Base-by-base conservation (phyloP, 2,888 invertebrate species). In the Papilio elwesi region DNA sequence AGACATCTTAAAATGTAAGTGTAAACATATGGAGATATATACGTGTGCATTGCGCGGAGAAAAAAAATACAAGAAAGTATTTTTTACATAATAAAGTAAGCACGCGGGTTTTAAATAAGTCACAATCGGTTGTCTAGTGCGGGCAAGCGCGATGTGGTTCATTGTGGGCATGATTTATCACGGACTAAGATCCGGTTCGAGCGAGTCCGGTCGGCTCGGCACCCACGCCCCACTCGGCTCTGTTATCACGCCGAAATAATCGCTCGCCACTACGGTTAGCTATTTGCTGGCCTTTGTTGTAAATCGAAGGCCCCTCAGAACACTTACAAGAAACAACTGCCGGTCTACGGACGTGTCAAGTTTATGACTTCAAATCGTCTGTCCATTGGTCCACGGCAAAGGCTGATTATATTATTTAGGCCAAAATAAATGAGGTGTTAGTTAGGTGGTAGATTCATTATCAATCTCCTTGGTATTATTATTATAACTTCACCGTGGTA, bases 181-280 rank as follows among this genome's bases (percentile, higher is more conserved):
- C 82, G 79, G 79, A 80, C 85, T 83, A 85, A 91, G 92, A 93
- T 93, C 92, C 92, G 92, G 92, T 90, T 92, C 82, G 86, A 83
- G 85, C 80, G 79, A 71, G 75, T 75, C 77, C 63, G 76, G 82
- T 85, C 81, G 80, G 80, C 88, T 85, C 81, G 80, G 80, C 88
- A 82, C 92, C 92, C 90, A 92, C 92, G 90, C 88, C 87, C 86
- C 83, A 86, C 83, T 88, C 84, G 86, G 85, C 87, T 87, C 87
- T 84, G 89, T 90, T 91, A 92, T 91, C 90, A 83, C 80, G 78
- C 85, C 87, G 82, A 90, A 92, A 86, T 87, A 85, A 91, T 91
- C 90, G 82, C 80, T 83, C 80, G 84, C 83, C 84, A 86, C 81
- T 78, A 52, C 73, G 78, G 80, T 82, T 86, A 78, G 84, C 84